phyloP scores from a whole-genome alignment of 2,113 vertebrate genomes.

The Pteropus alecto region DNA sequence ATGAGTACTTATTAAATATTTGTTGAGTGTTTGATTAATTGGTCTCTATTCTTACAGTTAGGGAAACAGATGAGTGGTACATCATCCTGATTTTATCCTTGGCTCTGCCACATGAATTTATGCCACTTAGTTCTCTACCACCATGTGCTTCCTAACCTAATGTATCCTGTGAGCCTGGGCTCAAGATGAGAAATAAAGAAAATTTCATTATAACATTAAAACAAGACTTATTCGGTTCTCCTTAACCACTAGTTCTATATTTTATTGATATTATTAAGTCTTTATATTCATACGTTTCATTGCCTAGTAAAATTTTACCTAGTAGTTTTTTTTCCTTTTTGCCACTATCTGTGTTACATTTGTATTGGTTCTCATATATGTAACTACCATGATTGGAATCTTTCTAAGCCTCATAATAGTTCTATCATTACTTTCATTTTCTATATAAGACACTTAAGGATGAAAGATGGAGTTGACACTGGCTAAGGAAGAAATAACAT shows the following conservation, averaged over 20 bases:
- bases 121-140: background rate
- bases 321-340: background rate
- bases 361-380: background rate
- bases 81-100: background rate
- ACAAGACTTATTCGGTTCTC: background rate
- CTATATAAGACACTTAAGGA: background rate
- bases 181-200: background rate
- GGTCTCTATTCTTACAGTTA: background rate
- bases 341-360: background rate
- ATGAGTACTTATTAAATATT: constrained; percentile 23
- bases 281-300: background rate
- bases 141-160: background rate
- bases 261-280: background rate
- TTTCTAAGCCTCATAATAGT: background rate
- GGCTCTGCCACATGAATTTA: background rate
- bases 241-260: background rate
- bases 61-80: background rate
- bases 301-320: background rate
- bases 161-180: background rate
- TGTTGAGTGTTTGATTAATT: constrained; percentile 35
- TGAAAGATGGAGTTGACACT: background rate
- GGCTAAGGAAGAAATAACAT: background rate
- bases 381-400: background rate
- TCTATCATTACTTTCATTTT: background rate
- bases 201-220: background rate